phyloP scores from a whole-genome alignment of 2,797 vertebrate genomes.

The Dermochelys coriacea region DNA sequence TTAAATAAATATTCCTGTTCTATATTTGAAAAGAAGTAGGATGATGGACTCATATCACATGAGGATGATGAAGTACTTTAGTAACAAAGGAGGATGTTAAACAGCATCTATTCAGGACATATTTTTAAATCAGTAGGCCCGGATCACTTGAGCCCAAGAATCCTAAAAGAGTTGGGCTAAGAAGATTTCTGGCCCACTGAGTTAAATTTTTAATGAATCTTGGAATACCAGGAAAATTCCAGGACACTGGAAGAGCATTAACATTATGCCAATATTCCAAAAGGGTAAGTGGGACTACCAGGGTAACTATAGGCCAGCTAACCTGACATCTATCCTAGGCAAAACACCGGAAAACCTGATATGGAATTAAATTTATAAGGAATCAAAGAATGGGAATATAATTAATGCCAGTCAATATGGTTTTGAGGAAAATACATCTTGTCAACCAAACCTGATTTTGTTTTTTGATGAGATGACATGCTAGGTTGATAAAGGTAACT shows the following conservation, averaged over 20 bases:
- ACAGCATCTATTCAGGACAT: neutral
- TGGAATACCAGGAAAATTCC: fast-evolving
- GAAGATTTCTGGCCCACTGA: neutral
- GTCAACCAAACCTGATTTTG: neutral
- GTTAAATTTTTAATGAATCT: neutral
- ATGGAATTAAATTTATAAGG: neutral
- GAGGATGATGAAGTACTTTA: constrained; percentile 10
- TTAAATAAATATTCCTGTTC: neutral
- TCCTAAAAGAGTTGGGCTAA: neutral
- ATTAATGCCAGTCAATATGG: neutral
- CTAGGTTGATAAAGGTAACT: neutral
- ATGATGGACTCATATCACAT: neutral
- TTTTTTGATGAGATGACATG: neutral
- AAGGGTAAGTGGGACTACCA: neutral
- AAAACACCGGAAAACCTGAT: constrained; percentile 1
- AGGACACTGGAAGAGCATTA: neutral
- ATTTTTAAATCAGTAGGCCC: constrained; percentile 3
- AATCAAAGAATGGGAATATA: constrained; percentile 1
- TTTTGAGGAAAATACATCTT: neutral
- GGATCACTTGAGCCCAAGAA: neutral
- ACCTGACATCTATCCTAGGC: neutral
- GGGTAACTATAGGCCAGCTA: neutral
- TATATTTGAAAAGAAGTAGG: neutral
- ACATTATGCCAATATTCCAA: neutral
- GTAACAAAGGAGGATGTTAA: constrained; percentile 5